Evolutionary conservation across 2,113 vertebrate genomes (phyloP).

Genomic region (Panurus biarmicus): DNA sequence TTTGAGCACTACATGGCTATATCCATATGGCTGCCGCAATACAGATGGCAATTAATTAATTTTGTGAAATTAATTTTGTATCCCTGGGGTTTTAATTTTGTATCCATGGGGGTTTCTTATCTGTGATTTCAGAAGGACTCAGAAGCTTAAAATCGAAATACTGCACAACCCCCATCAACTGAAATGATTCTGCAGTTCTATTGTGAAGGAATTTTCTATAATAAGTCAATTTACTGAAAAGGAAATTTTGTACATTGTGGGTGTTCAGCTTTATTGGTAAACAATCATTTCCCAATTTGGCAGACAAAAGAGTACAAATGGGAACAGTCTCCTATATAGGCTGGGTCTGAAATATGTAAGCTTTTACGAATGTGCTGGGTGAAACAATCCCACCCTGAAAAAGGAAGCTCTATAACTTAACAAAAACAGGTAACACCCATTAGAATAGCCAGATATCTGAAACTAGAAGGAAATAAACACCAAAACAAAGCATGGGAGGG

Average conservation of each 20-base stretch:
- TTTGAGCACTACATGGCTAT: background rate
- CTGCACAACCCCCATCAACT: background rate
- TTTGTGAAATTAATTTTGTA: background rate
- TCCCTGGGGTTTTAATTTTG: background rate
- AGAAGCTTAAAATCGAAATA: background rate
- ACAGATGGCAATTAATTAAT: background rate
- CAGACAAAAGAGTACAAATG: background rate
- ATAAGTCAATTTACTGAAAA: background rate
- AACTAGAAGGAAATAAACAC: background rate
- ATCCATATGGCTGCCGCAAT: background rate
- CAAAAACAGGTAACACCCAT: background rate
- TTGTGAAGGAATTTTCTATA: background rate
- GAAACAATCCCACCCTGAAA: background rate
- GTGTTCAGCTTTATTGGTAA: background rate
- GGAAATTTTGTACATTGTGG: background rate
- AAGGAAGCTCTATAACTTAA: background rate
- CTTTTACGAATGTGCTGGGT: background rate
- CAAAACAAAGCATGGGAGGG: background rate
- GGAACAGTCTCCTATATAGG: background rate
- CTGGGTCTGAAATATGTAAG: background rate
- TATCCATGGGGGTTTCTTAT: background rate
- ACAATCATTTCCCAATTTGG: background rate
- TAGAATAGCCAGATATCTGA: background rate
- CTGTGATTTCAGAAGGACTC: background rate
- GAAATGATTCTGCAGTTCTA: background rate